Evolutionary conservation across 2,888 invertebrate genomes (phyloP).

Genomic region (Coelopa pilipes): DNA sequence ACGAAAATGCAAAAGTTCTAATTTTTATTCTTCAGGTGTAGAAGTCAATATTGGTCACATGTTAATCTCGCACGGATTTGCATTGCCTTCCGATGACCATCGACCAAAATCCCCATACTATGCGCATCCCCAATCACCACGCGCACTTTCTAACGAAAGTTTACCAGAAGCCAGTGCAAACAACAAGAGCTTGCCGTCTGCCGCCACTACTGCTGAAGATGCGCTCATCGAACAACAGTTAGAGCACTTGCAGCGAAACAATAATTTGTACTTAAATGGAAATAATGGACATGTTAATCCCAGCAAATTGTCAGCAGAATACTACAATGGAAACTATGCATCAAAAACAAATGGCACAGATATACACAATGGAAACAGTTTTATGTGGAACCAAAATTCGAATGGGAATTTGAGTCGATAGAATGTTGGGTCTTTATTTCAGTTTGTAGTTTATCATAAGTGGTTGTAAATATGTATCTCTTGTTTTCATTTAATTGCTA

Average conservation of each 20-base stretch:
- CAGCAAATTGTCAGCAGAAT: constrained; percentile 47
- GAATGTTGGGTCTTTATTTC: constrained; percentile 7
- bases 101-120: constrained; percentile 53
- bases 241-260: constrained; percentile 53
- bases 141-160: constrained; percentile 21
- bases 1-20: background rate
- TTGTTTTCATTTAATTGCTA: background rate
- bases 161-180: background rate
- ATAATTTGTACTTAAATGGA: constrained; percentile 44
- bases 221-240: constrained; percentile 53
- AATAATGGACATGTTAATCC: constrained; percentile 41
- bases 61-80: constrained; percentile 61
- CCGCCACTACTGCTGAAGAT: constrained; percentile 47
- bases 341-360: constrained; percentile 10
- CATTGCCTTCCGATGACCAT: constrained; percentile 56
- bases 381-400: constrained; percentile 1
- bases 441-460: constrained; percentile 9
- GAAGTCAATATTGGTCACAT: constrained; percentile 62
- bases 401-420: constrained; percentile 39
- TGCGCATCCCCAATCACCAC: constrained; percentile 8
- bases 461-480: constrained; percentile 27
- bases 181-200: constrained; percentile 20
- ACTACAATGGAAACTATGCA: constrained; percentile 49
- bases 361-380: constrained; percentile 16
- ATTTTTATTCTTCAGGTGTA: constrained; percentile 46